phyloP scores from a whole-genome alignment of 2,113 vertebrate genomes.

The Malaclemys terrapin region DNA sequence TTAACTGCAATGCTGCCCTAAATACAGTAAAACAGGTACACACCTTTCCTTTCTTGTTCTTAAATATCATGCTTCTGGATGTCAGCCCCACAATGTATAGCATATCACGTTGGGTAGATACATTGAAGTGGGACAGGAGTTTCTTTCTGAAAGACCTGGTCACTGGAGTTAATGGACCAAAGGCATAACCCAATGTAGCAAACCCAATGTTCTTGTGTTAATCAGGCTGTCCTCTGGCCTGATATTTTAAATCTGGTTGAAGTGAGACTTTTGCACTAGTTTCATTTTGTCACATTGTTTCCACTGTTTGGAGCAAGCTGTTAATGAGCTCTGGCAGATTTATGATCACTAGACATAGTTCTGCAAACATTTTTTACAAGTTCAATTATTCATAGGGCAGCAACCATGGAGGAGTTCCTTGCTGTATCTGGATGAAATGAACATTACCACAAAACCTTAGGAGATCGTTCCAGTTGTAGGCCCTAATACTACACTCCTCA shows the following conservation, averaged over 20 bases:
- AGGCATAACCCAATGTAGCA: constrained; percentile 71
- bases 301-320: constrained; percentile 62
- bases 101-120: constrained; percentile 21
- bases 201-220: constrained; percentile 61
- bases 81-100: constrained; percentile 29
- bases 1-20: not conserved
- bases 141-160: constrained; percentile 65
- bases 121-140: constrained; percentile 36
- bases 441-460: constrained; percentile 15
- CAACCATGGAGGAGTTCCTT: constrained; percentile 47
- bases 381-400: constrained; percentile 60
- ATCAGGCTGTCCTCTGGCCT: constrained; percentile 71
- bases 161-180: constrained; percentile 76
- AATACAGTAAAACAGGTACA: constrained; percentile 50
- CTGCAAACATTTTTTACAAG: constrained; percentile 69
- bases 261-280: constrained; percentile 42
- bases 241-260: constrained; percentile 65
- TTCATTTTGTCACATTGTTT: constrained; percentile 71
- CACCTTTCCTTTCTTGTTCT: constrained; percentile 37
- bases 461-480: not conserved
- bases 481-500: not conserved
- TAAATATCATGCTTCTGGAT: constrained; percentile 14
- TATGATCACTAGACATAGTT: constrained; percentile 70
- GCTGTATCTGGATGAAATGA: constrained; percentile 17
- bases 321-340: constrained; percentile 75